A percentile compares a stretch with the other conserved stretches of the same genome.
phyloP scores from a whole-genome alignment of 2,113 vertebrate genomes.

The Thomomys bottae region DNA sequence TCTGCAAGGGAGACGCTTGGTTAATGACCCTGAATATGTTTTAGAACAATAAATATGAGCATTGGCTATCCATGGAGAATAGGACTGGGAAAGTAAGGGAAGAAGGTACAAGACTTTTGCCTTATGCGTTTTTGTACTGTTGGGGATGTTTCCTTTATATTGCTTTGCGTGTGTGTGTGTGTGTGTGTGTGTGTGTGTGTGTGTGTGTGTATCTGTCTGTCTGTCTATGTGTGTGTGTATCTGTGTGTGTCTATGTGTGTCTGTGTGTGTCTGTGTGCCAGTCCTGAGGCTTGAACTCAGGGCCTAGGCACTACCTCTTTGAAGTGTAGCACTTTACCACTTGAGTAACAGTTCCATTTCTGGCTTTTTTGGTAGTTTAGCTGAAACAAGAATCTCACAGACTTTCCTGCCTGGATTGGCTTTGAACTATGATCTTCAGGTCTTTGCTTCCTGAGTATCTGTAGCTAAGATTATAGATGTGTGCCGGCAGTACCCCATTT shows the following conservation, averaged over 20 bases:
- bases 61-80: background rate
- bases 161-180: background rate
- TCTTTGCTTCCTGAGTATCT: background rate
- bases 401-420: background rate
- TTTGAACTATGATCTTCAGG: background rate
- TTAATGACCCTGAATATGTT: background rate
- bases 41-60: background rate
- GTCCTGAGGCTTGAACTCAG: too few relatives aligned
- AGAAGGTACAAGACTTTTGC: background rate
- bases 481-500: background rate
- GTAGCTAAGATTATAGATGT: background rate
- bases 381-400: background rate
- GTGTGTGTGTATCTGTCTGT: too few relatives aligned
- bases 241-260: too few relatives aligned
- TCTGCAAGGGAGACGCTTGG: background rate
- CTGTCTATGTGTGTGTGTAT: too few relatives aligned
- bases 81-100: background rate
- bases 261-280: too few relatives aligned
- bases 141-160: background rate
- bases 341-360: too few relatives aligned
- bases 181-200: too few relatives aligned
- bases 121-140: background rate
- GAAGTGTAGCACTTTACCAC: background rate
- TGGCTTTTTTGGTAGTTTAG: background rate
- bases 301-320: too few relatives aligned